phyloP scores from a whole-genome alignment of 2,888 invertebrate species.

The Scrobipalpa atriplicella region DNA sequence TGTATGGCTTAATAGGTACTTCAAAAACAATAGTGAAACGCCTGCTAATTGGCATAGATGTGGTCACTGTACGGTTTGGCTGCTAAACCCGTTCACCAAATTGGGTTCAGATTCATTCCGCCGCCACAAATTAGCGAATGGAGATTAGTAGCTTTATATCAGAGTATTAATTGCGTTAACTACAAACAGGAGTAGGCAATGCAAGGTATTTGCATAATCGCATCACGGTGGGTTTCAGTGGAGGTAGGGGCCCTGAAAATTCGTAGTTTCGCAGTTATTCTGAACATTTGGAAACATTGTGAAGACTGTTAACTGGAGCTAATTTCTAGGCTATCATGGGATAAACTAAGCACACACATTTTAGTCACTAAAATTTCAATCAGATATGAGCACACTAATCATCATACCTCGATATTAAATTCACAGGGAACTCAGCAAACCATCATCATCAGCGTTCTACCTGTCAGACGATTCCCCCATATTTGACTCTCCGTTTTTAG shows the following conservation, averaged over 20 bases:
- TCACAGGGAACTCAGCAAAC: no score
- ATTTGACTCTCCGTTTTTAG: no score
- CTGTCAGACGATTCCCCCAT: no score
- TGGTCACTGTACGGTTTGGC: neutral
- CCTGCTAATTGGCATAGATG: neutral
- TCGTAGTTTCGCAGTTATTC: neutral
- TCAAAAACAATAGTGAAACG: neutral
- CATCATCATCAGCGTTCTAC: no score
- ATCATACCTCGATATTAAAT: no score
- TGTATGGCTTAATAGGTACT: no score
- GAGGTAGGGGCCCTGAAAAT: neutral
- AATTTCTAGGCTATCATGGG: no score
- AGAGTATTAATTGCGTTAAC: constrained; percentile 1
- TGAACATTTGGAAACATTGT: no score
- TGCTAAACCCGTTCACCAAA: neutral
- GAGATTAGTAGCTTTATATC: constrained; percentile 4
- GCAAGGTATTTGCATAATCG: constrained; percentile 14
- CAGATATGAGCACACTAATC: no score
- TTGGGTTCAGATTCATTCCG: constrained; percentile 13
- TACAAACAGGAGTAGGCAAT: neutral
- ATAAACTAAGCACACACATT: no score
- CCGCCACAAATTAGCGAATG: constrained; percentile 7
- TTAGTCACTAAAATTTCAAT: no score
- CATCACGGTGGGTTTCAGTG: neutral
- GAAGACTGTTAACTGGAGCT: no score